Evolutionary conservation across 1,140 invertebrate genomes (phyloP).

Genomic region (Mercenaria mercenaria): DNA sequence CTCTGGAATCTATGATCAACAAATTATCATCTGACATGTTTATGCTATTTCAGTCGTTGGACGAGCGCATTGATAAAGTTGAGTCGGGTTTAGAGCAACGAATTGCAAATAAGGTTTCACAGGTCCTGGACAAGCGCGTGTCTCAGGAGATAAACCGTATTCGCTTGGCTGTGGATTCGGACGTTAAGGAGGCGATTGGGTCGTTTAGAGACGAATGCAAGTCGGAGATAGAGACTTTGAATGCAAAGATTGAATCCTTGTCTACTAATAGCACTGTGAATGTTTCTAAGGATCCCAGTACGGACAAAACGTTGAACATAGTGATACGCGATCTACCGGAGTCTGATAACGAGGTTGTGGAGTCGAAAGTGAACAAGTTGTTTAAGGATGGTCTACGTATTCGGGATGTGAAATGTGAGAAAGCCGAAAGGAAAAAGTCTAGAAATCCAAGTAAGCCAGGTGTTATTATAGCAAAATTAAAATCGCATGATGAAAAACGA

Average conservation of each 20-base stretch:
- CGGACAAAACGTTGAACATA: background rate
- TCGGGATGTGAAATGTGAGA: background rate
- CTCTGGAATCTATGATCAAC: background rate
- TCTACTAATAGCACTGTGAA: background rate
- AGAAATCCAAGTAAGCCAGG: too few relatives aligned
- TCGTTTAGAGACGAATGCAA: too few relatives aligned
- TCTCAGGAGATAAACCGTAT: background rate
- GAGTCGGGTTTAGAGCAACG: background rate
- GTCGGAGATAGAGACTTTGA: background rate
- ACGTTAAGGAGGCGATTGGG: too few relatives aligned
- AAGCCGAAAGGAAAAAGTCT: background rate
- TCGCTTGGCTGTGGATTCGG: too few relatives aligned
- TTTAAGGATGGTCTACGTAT: background rate
- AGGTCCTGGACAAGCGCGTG: constrained; percentile 2
- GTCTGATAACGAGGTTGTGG: background rate
- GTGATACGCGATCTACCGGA: background rate
- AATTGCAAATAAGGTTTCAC: too few relatives aligned
- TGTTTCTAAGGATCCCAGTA: background rate
- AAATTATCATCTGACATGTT: constrained; percentile 7
- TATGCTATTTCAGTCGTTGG: background rate
- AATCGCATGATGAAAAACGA: too few relatives aligned
- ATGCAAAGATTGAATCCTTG: too few relatives aligned
- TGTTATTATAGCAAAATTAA: too few relatives aligned
- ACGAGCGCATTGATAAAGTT: background rate
- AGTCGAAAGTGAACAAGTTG: background rate